These are phyloP conservation scores for Zootermopsis nevadensis DNA, from an alignment of 2,888 invertebrate genomes.

Conservation along the genomic window DNA sequence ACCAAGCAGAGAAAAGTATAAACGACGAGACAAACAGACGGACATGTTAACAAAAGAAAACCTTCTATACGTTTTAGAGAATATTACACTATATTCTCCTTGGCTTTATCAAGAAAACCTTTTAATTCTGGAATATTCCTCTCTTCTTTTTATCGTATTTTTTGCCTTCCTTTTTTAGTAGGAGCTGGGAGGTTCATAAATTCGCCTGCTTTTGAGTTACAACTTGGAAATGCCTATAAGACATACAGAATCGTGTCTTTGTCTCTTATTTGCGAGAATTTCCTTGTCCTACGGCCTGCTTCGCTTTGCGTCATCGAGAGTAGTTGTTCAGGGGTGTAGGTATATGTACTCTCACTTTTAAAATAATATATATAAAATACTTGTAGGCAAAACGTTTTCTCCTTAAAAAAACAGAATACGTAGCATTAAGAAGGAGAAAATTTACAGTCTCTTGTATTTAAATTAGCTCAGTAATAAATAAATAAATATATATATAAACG, in stretches of 20 bases:
- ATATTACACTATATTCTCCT: slow-evolving; percentile 29
- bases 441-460: too few species aligned
- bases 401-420: too few species aligned
- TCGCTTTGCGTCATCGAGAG: not conserved
- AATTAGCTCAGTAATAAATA: too few species aligned
- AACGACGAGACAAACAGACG: not conserved
- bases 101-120: slow-evolving; percentile 41
- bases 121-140: slow-evolving; percentile 37
- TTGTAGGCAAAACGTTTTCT: too few species aligned
- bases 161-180: not conserved
- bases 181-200: slow-evolving; percentile 23
- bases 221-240: slow-evolving; percentile 31
- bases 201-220: slow-evolving; percentile 23
- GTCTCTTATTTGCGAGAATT: not conserved
- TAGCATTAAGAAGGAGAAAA: too few species aligned
- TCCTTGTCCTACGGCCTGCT: not conserved
- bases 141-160: not conserved
- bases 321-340: not conserved
- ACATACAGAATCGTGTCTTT: not conserved
- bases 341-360: not conserved
- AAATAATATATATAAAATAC: too few species aligned
- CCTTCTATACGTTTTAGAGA: slow-evolving; percentile 25
- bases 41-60: slow-evolving; percentile 30
- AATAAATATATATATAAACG: too few species aligned
- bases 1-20: slow-evolving; percentile 2